Evolutionary conservation across 1,140 invertebrate genomes (phyloP).

Genomic region (Nasonia giraulti): DNA sequence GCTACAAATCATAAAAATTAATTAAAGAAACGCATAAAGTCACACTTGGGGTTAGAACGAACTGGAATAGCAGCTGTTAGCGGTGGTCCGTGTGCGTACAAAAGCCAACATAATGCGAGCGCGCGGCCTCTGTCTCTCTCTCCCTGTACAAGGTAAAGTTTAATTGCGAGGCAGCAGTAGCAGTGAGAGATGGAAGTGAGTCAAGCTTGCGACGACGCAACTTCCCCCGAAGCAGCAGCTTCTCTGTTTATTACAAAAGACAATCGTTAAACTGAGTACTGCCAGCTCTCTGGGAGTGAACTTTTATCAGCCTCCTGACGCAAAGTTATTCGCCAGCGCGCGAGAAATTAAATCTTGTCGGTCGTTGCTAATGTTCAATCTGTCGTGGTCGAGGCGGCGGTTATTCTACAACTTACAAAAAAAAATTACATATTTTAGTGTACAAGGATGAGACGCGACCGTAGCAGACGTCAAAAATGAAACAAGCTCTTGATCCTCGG

Average conservation of each 20-base stretch:
- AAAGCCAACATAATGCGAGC: conserved; percentile 33
- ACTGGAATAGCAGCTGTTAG: neutral
- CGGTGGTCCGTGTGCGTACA: neutral
- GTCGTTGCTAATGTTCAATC: neutral
- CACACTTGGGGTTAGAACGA: neutral
- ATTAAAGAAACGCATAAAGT: conserved; percentile 35
- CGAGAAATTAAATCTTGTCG: neutral
- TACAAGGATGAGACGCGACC: too few species aligned
- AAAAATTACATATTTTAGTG: too few species aligned
- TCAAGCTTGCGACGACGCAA: neutral
- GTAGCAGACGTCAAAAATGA: neutral
- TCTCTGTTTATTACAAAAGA: conserved; percentile 48
- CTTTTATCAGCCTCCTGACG: conserved; percentile 29
- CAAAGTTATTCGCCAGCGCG: conserved; percentile 4
- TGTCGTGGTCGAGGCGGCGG: neutral
- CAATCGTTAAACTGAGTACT: conserved; percentile 42
- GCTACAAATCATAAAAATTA: conserved; percentile 29
- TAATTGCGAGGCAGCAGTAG: conserved; percentile 38
- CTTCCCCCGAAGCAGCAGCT: conserved; percentile 10
- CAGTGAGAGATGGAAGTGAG: conserved; percentile 24
- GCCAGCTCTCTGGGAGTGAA: neutral
- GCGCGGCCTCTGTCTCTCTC: neutral
- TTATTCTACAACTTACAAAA: too few species aligned
- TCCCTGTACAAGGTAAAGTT: conserved; percentile 46
- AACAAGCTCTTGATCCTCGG: neutral